A percentile compares a stretch with the other conserved stretches of the same genome.
These are phyloP conservation scores for Mungos mungo DNA, from an alignment of 2,113 vertebrate species.

Conservation along the genomic window DNA sequence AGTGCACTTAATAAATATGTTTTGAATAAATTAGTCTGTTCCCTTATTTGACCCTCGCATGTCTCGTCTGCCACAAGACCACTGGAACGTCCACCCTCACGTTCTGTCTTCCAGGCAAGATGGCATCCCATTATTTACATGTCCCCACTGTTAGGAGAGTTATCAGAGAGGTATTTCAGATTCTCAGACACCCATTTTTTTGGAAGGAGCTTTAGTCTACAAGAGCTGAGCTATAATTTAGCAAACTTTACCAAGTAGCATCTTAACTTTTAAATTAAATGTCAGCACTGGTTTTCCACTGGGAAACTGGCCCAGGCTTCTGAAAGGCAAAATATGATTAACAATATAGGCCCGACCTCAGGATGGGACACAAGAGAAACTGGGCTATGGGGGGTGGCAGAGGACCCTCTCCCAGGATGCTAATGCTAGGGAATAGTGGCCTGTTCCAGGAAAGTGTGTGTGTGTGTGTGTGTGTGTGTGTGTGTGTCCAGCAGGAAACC, in stretches of 20 bases:
- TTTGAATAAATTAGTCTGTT: background rate
- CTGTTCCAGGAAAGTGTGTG: background rate
- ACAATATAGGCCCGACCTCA: background rate
- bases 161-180: slow-evolving; percentile 48
- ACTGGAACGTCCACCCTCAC: background rate
- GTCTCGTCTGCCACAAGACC: background rate
- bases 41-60: background rate
- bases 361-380: slow-evolving; percentile 45
- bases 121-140: background rate
- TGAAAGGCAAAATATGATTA: slow-evolving; percentile 55
- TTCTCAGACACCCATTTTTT: slow-evolving; percentile 34
- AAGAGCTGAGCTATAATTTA: slow-evolving; percentile 67
- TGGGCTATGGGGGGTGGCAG: background rate
- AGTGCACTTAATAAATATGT: background rate
- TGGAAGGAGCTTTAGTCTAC: slow-evolving; percentile 61
- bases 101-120: slow-evolving; percentile 1
- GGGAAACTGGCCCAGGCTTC: slow-evolving; percentile 68
- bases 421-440: background rate
- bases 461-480: background rate
- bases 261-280: slow-evolving; percentile 83
- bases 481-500: background rate
- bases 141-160: background rate
- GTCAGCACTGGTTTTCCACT: slow-evolving; percentile 79
- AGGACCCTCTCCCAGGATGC: too few relatives aligned
- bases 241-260: slow-evolving; percentile 74